Evolutionary conservation across 2,113 vertebrate genomes (phyloP).

Genomic region (Thymallus thymallus): DNA sequence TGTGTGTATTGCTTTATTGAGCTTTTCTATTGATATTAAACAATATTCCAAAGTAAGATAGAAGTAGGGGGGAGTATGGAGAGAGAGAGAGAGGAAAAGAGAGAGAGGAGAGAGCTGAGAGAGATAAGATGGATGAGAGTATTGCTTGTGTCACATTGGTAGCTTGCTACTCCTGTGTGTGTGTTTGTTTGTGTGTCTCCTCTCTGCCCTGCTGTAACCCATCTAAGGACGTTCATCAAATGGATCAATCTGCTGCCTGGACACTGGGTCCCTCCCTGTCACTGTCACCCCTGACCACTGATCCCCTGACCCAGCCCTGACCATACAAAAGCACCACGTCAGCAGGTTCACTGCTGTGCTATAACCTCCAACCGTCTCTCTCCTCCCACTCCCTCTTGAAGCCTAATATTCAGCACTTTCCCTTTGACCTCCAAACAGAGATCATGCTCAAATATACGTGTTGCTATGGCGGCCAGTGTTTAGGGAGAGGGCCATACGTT

Average conservation of each 20-base stretch:
- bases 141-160: constrained; percentile 7
- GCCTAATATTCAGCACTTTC: constrained; percentile 16
- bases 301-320: constrained; percentile 46
- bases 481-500: not conserved
- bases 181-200: too few relatives aligned
- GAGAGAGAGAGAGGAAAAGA: constrained; percentile 1
- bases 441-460: constrained; percentile 7
- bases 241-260: constrained; percentile 23
- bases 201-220: not conserved
- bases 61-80: not conserved
- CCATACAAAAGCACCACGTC: constrained; percentile 62
- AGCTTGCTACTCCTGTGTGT: not conserved
- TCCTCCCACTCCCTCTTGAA: not conserved
- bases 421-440: constrained; percentile 29
- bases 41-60: not conserved
- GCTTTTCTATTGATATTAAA: too few relatives aligned
- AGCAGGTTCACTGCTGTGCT: constrained; percentile 49
- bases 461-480: constrained; percentile 14
- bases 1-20: not conserved
- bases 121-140: constrained; percentile 11
- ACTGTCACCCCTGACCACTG: constrained; percentile 29
- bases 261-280: constrained; percentile 31
- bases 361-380: constrained; percentile 23
- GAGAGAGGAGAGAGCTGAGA: not conserved
- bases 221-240: not conserved